These are phyloP conservation scores for Xanthorhoe designata DNA, from an alignment of 2,888 invertebrate genomes.

Conservation along the genomic window DNA sequence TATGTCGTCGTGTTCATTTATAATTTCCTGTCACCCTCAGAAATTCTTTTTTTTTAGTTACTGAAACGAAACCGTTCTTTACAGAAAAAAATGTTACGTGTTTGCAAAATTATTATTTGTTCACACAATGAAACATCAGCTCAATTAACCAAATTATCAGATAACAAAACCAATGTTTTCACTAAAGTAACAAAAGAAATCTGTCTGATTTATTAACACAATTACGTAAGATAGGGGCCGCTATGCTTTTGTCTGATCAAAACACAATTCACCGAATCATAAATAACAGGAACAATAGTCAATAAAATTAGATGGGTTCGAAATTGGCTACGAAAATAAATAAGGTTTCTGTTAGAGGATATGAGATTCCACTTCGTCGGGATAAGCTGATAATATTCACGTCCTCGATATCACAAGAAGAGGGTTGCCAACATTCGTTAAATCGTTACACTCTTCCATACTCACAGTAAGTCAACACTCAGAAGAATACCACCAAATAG, in stretches of 20 bases:
- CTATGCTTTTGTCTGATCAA: constrained; percentile 75
- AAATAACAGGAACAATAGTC: constrained; percentile 81
- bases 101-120: constrained; percentile 3
- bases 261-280: constrained; percentile 78
- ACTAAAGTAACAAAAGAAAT: constrained; percentile 65
- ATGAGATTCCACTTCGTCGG: constrained; percentile 59
- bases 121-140: constrained; percentile 3
- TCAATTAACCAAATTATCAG: constrained; percentile 24
- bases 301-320: constrained; percentile 77
- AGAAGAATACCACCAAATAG: background rate
- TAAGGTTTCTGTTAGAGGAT: constrained; percentile 61
- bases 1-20: background rate
- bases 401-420: constrained; percentile 46
- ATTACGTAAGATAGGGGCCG: constrained; percentile 71
- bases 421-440: constrained; percentile 26
- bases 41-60: background rate
- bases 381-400: constrained; percentile 60
- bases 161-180: constrained; percentile 34
- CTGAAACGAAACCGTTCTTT: background rate
- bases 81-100: background rate
- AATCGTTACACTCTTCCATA: constrained; percentile 10
- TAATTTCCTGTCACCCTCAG: background rate
- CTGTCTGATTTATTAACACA: constrained; percentile 78
- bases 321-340: constrained; percentile 70
- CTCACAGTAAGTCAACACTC: background rate